Percentiles rank a stretch among this genome's conserved stretches.
These are phyloP conservation scores for Agraylea sexmaculata DNA, from an alignment of 1,140 invertebrate genomes.

Conservation along the genomic window DNA sequence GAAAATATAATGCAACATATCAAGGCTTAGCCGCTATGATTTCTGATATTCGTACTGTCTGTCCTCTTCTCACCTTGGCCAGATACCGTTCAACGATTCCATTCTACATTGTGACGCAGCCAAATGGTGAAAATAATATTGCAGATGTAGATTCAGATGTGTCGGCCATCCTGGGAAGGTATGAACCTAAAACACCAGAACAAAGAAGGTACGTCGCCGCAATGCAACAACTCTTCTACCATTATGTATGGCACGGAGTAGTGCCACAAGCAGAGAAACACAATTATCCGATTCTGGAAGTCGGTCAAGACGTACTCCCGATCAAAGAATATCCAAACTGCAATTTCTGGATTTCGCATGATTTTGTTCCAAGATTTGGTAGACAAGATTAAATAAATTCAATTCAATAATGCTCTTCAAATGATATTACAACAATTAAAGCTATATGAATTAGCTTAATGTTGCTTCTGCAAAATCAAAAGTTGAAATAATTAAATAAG, in stretches of 20 bases:
- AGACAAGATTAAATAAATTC: conserved; percentile 30
- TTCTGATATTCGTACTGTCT: conserved; percentile 66
- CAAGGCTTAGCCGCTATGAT: conserved; percentile 57
- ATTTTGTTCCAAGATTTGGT: conserved; percentile 59
- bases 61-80: conserved; percentile 56
- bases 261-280: conserved; percentile 43
- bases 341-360: conserved; percentile 59
- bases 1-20: conserved; percentile 53
- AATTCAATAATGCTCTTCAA: no score
- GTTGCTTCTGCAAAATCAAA: no score
- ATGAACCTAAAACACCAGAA: conserved; percentile 54
- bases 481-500: no score
- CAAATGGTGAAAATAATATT: conserved; percentile 38
- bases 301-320: conserved; percentile 54
- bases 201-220: conserved; percentile 61
- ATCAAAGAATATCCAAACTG: conserved; percentile 54
- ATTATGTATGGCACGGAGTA: conserved; percentile 61
- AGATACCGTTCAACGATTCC: conserved; percentile 46
- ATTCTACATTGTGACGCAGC: conserved; percentile 61
- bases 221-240: conserved; percentile 72
- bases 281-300: conserved; percentile 42
- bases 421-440: no score
- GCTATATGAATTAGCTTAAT: no score
- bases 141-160: conserved; percentile 57
- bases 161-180: conserved; percentile 65